Percentiles rank a stretch among this genome's conserved stretches.
Conservation (phyloP, 2,888 invertebrate genomes). For the Pemphredon lugubris region DNA sequence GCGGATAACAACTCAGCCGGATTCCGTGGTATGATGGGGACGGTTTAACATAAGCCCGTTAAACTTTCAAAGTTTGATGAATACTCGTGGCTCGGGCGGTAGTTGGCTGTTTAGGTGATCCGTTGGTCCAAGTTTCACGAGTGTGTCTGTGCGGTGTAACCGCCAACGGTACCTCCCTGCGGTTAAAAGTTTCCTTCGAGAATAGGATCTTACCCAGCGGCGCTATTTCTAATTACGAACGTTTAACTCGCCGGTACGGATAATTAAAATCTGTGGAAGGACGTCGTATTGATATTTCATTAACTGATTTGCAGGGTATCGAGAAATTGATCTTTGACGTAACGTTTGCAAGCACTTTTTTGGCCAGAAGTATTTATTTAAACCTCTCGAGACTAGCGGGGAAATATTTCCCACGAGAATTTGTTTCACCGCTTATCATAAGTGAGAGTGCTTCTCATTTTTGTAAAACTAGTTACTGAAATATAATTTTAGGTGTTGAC, state of each 20-base stretch:
- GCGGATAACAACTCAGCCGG: slow-evolving; percentile 44
- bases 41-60: slow-evolving; percentile 58
- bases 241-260: not conserved
- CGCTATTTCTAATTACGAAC: not conserved
- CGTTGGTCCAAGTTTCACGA: slow-evolving; percentile 21
- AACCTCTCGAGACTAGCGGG: too few relatives aligned
- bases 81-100: slow-evolving; percentile 43
- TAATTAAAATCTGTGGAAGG: too few relatives aligned
- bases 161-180: not conserved
- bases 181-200: slow-evolving; percentile 17
- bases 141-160: slow-evolving; percentile 7
- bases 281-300: too few relatives aligned
- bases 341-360: too few relatives aligned
- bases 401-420: too few relatives aligned
- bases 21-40: slow-evolving; percentile 35
- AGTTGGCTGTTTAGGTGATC: slow-evolving; percentile 48
- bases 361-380: too few relatives aligned
- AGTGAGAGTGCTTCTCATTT: too few relatives aligned
- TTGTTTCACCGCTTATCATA: too few relatives aligned
- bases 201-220: not conserved
- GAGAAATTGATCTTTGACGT: too few relatives aligned
- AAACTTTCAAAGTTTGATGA: slow-evolving; percentile 66
- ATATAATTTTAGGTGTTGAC: too few relatives aligned
- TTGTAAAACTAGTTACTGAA: too few relatives aligned
- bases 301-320: too few relatives aligned